Evolutionary conservation across 2,888 invertebrate genomes (phyloP), one percentile per base, ranked within the genome.

Genomic region (Volucella bombylans): DNA sequence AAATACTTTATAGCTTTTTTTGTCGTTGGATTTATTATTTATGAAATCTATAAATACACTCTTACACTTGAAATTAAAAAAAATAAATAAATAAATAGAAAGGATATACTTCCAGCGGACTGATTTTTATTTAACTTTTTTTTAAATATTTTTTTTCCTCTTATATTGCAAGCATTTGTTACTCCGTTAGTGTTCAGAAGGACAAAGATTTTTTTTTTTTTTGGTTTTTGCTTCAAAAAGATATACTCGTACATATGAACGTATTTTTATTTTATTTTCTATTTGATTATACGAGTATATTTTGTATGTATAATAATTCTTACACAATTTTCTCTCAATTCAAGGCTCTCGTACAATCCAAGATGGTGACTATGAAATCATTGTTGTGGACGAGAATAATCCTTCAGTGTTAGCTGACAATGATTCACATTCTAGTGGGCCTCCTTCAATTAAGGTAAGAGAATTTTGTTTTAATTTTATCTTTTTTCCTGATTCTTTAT

Each of bases 311-410:
- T 39, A 18, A 64, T 11, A 39, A 10, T 38, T 55, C 39, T 45
- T 47, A n/a, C 43, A n/a, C 49, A 47, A 41, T 52, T 49, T 59
- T 55, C 31, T 31, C 31, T 11, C 10, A 8, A 1, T 80, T 86
- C 69, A 88, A 92, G 92, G 91, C 77, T 89, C 90, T 11, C 90
- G 92, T 55, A 92, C 90, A 88, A 92, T 90, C 88, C 96, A 96
- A 90, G 96, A 97, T 90, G 95, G 95, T 81, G 97, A 97, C 90
- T 97, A 97, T 91, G 96, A 97, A 90, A 96, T 97, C 88, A 97
- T 97, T 90, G 96, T 97, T 86, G 96, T 97, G 89, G 97, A 97
- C 90, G 97, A 97, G 90, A 96, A 95, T 90, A 96, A 97, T 93
- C 96, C 97, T 0, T 95, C 96, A 12, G 94, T 94, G 83, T 92